Percentiles rank a stretch among this genome's conserved stretches.
Conservation (phyloP, 92 coral and sea anemone genomes). For the Virgularia gustaviana region DNA sequence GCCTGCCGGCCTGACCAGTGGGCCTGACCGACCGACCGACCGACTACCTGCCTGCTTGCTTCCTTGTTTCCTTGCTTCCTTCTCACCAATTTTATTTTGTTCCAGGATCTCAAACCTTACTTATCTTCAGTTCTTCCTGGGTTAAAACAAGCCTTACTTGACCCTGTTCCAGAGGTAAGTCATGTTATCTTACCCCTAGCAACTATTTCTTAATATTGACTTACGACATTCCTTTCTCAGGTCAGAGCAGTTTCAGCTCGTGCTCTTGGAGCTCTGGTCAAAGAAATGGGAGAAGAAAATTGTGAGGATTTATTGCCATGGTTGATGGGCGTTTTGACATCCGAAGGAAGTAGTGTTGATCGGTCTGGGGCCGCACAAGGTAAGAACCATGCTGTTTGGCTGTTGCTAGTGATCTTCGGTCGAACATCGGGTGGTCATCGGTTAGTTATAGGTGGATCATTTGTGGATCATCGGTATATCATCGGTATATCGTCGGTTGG, state of each 20-base stretch:
- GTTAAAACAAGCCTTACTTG: conserved; percentile 84
- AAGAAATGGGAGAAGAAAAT: conserved; percentile 95
- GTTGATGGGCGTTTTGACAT: conserved; percentile 91
- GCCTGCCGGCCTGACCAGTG: too few species aligned
- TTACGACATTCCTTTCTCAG: conserved; percentile 31
- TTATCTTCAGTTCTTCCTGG: conserved; percentile 88
- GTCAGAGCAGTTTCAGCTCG: conserved; percentile 93
- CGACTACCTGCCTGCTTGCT: neutral
- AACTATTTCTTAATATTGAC: neutral
- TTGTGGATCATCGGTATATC: too few species aligned
- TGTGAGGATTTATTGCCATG: conserved; percentile 91
- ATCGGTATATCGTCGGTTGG: too few species aligned
- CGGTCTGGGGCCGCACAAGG: conserved; percentile 99
- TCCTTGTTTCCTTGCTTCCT: neutral
- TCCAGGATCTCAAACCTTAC: conserved; percentile 89
- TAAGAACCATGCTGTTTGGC: too few species aligned
- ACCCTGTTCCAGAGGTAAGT: conserved; percentile 94
- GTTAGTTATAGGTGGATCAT: neutral
- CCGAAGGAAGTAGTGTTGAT: conserved; percentile 97
- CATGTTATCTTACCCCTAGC: too few species aligned
- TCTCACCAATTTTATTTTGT: neutral
- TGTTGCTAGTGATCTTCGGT: neutral
- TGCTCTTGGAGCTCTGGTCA: conserved; percentile 96
- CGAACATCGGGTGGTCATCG: neutral
- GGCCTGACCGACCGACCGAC: neutral